Evolutionary conservation across 2,113 vertebrate species (phyloP).

Genomic region (Pyxicephalus adspersus): DNA sequence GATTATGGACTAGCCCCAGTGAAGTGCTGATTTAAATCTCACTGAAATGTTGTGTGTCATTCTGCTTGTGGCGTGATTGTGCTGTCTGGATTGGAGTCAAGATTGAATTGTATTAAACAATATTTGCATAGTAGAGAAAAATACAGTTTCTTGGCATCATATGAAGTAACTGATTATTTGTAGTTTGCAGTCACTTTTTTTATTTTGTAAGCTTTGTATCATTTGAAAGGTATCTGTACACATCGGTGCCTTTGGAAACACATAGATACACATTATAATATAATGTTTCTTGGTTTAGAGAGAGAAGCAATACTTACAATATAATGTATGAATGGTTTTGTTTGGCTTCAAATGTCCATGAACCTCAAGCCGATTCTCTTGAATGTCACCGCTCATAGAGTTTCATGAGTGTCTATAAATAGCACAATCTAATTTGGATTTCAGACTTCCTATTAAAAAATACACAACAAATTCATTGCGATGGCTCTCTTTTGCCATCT

Average conservation of each 20-base stretch:
- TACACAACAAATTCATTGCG: constrained; percentile 14
- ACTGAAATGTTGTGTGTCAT: too few relatives aligned
- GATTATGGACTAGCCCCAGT: too few relatives aligned
- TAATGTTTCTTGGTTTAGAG: constrained; percentile 22
- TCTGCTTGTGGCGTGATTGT: too few relatives aligned
- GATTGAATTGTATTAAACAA: too few relatives aligned
- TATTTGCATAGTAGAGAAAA: too few relatives aligned
- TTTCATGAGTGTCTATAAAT: constrained; percentile 55
- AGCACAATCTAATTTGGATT: constrained; percentile 55
- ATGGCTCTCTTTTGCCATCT: constrained; percentile 49
- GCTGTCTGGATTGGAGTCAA: too few relatives aligned
- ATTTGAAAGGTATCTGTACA: not conserved
- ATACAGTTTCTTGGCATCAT: too few relatives aligned
- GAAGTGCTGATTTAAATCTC: too few relatives aligned
- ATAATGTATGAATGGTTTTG: constrained; percentile 54
- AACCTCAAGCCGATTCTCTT: constrained; percentile 55
- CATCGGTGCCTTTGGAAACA: not conserved
- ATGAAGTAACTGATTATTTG: too few relatives aligned
- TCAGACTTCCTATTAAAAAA: constrained; percentile 51
- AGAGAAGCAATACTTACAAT: constrained; percentile 40
- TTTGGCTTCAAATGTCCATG: constrained; percentile 54
- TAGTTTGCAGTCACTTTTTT: too few relatives aligned
- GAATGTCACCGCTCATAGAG: constrained; percentile 57
- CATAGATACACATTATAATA: constrained; percentile 24
- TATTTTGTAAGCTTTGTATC: not conserved